Evolutionary conservation across 2,888 invertebrate species (phyloP).

Genomic region (Nebria salina): DNA sequence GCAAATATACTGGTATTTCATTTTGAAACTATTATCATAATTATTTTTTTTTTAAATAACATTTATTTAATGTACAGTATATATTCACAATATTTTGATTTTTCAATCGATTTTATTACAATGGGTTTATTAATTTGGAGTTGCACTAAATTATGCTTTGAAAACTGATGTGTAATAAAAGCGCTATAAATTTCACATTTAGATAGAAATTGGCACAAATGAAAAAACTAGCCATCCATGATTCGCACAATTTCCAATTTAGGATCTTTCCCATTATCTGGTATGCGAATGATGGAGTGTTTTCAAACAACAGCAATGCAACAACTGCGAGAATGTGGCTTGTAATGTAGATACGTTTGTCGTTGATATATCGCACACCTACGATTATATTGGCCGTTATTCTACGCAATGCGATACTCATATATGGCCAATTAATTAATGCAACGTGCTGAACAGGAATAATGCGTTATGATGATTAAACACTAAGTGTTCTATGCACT

Average conservation of each 20-base stretch:
- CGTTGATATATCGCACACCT: not conserved
- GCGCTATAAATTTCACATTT: not conserved
- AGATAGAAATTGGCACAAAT: not conserved
- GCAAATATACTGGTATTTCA: too few relatives aligned
- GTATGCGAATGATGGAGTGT: not conserved
- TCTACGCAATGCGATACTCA: not conserved
- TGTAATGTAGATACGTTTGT: not conserved
- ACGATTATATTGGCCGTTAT: not conserved
- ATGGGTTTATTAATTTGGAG: too few relatives aligned
- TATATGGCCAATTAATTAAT: conserved; percentile 15
- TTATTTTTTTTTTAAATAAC: too few relatives aligned
- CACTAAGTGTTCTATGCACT: not conserved
- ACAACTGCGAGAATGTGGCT: not conserved
- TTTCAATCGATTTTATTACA: too few relatives aligned
- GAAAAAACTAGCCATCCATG: not conserved
- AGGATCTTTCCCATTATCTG: not conserved
- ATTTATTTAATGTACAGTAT: too few relatives aligned
- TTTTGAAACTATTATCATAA: too few relatives aligned
- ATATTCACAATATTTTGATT: too few relatives aligned
- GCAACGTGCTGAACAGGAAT: conserved; percentile 4
- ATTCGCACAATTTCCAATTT: not conserved
- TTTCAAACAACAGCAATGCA: not conserved
- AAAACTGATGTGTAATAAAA: not conserved
- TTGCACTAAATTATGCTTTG: too few relatives aligned
- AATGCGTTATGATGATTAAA: conserved; percentile 18